A percentile compares a stretch with the other conserved stretches of the same genome.
Evolutionary conservation across 2,888 invertebrate genomes (phyloP).

Genomic region (Microctonus brassicae): DNA sequence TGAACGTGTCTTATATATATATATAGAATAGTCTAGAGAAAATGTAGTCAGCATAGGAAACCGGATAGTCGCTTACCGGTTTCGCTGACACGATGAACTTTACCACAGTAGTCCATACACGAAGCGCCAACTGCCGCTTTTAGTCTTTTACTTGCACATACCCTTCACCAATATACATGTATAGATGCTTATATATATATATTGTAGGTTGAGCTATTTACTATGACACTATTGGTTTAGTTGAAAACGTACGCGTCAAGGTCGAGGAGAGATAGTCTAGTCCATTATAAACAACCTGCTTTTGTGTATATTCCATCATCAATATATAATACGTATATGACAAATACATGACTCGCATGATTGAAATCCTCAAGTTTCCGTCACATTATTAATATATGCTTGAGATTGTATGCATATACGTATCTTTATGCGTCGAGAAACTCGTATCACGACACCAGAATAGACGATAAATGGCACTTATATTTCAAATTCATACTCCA

Average conservation of each 20-base stretch:
- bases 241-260: constrained; percentile 29
- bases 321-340: neutral
- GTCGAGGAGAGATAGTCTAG: constrained; percentile 32
- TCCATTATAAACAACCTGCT: constrained; percentile 1
- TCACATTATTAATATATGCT: neutral
- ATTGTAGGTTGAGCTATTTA: neutral
- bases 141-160: constrained; percentile 26
- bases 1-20: constrained; percentile 19
- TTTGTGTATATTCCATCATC: neutral
- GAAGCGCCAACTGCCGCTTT: constrained; percentile 8
- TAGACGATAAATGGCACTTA: neutral
- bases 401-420: too few species aligned
- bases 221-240: constrained; percentile 21
- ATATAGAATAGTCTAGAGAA: constrained; percentile 16
- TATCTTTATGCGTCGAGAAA: too few species aligned
- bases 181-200: constrained; percentile 29
- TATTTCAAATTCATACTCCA: neutral
- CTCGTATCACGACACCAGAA: neutral
- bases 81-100: constrained; percentile 47
- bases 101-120: constrained; percentile 15
- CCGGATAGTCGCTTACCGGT: constrained; percentile 46
- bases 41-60: constrained; percentile 37
- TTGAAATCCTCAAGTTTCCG: neutral
- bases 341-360: neutral
- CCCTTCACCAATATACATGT: neutral